Conservation (phyloP, 2,113 vertebrate genomes). For the Procavia capensis region DNA sequence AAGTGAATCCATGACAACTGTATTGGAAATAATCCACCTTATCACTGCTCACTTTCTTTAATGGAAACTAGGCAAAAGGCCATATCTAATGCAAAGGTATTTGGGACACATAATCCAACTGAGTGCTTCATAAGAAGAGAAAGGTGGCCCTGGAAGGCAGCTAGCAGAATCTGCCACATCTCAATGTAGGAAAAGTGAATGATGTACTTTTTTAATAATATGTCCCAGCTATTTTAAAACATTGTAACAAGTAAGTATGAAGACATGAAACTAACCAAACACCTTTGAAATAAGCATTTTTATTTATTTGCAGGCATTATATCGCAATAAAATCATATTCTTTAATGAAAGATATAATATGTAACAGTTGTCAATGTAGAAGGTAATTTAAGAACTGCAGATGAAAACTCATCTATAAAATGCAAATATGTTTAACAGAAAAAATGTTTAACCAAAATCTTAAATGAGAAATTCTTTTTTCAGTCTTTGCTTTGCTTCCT, state of each 20-base stretch:
- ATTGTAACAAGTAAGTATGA: not conserved
- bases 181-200: not conserved
- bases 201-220: not conserved
- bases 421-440: not conserved
- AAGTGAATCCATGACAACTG: too few species aligned
- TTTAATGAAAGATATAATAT: not conserved
- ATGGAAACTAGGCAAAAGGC: not conserved
- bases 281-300: not conserved
- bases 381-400: not conserved
- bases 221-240: not conserved
- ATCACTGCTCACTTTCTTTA: not conserved
- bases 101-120: not conserved
- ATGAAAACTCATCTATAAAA: not conserved
- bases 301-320: not conserved
- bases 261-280: not conserved
- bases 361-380: not conserved
- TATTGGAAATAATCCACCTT: not conserved
- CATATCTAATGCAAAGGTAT: not conserved
- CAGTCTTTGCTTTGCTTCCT: not conserved
- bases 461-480: not conserved
- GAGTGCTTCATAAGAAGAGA: not conserved
- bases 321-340: conserved; percentile 1
- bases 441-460: not conserved
- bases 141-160: not conserved
- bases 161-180: not conserved